phyloP scores from a whole-genome alignment of 2,797 vertebrate species.

The Mallotus villosus region DNA sequence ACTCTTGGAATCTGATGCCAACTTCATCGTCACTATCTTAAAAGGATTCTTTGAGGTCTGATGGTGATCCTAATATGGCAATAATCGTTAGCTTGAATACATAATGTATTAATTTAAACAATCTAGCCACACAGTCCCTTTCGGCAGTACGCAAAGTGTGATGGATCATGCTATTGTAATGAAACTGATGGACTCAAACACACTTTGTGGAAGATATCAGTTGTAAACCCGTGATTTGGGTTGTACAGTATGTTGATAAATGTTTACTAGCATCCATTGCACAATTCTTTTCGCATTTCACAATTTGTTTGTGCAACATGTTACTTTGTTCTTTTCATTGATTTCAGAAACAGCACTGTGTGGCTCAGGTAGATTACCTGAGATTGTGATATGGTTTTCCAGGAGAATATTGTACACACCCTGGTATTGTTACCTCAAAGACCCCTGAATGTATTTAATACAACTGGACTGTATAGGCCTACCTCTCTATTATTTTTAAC shows the following conservation, averaged over 20 bases:
- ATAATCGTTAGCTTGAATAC: no score
- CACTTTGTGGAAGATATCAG: no score
- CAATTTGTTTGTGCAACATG: background rate
- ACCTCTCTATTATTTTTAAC: conserved; percentile 59
- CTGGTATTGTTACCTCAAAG: conserved; percentile 52
- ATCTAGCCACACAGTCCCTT: no score
- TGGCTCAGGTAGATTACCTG: background rate
- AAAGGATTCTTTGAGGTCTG: background rate
- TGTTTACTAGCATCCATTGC: conserved; percentile 63
- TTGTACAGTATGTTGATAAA: conserved; percentile 25
- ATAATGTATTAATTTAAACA: no score
- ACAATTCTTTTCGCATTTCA: conserved; percentile 41
- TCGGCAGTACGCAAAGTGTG: no score
- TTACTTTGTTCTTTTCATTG: conserved; percentile 17
- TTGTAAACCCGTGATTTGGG: background rate
- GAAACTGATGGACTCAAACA: background rate
- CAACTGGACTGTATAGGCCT: conserved; percentile 50
- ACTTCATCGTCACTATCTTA: conserved; percentile 1
- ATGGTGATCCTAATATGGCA: background rate
- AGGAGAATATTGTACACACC: conserved; percentile 50
- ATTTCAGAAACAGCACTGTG: conserved; percentile 13
- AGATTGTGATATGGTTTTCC: background rate
- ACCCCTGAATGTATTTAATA: conserved; percentile 27
- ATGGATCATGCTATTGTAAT: no score
- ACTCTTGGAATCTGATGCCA: conserved; percentile 15